Base-by-base conservation (phyloP, 2,888 invertebrate genomes). In the Spilosoma lubricipeda region DNA sequence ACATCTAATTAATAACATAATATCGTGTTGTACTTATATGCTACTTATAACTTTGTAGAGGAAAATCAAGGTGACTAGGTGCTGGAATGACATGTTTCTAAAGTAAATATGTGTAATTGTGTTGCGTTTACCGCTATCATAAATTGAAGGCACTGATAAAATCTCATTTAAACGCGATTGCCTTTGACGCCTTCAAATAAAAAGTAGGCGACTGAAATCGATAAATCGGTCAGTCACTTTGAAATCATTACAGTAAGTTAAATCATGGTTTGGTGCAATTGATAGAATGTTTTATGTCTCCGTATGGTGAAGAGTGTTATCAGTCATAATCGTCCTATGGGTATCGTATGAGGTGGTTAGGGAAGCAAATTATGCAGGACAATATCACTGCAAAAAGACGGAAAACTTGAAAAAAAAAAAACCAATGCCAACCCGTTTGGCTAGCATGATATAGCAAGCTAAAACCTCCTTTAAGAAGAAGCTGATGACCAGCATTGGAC, bases 51-150 rank as follows among this genome's bases (percentile, higher is more conserved):
- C 66, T 67, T 4, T 67, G 30, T 67, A 20, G 3, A 30, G 30
- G 18, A 48, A 48, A 48, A 30, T 45, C 20, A 67, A 67, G 67
- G 67, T 67, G 45, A 67, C 18, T 67, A 67, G 67, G 27, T 66
- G 42, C 42, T 67, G 42, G 42, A 27, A 67, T 67, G 48, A 30
- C 30, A 67, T 45, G 45, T 67, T 67, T 67, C 27, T 20, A 45
- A 30, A 30, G 27, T 63, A 30, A 23, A 63, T 18, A 56, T 45
- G 20, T 30, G 45, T 48, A 67, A 67, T 67, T 67, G 67, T 48
- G 67, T 23, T 67, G 30, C 30, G 30, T 30, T 45, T 59, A 18
- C 20, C 20, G 56, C 33, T 69, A 39, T 70, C 59, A 5, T 20
- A 23, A 59, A 56, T 52, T 59, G 27, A 39, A 39, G 42, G 27